phyloP scores from a whole-genome alignment of 2,113 vertebrate species.

The Himantopus leucocephalus region DNA sequence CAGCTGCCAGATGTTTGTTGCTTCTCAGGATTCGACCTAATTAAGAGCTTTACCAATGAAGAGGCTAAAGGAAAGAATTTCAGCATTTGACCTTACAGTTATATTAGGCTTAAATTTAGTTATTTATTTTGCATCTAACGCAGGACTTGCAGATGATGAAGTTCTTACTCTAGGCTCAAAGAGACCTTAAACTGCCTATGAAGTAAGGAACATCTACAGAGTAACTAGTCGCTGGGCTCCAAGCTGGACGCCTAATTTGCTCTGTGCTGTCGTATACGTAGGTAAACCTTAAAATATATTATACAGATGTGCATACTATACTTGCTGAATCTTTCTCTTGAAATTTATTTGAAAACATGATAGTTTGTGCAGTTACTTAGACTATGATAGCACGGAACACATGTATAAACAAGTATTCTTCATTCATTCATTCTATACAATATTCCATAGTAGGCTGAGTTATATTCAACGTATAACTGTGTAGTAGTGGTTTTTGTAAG shows the following conservation, averaged over 20 bases:
- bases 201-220: not conserved
- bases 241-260: not conserved
- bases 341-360: not conserved
- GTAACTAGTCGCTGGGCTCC: not conserved
- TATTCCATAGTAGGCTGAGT: not conserved
- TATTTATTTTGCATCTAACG: not conserved
- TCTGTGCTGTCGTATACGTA: rapidly evolving
- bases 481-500: not conserved
- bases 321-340: not conserved
- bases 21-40: not conserved
- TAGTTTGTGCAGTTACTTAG: not conserved
- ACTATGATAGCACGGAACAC: not conserved
- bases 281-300: not conserved
- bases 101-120: not conserved
- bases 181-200: not conserved
- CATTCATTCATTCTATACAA: not conserved
- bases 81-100: not conserved
- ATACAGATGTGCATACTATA: not conserved
- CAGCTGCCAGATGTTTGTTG: not conserved
- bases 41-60: not conserved
- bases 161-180: not conserved
- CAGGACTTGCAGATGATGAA: not conserved
- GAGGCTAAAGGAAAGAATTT: not conserved
- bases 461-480: not conserved
- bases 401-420: not conserved